Base-by-base conservation (phyloP, 2,113 vertebrate species). In the Beaufortia kweichowensis region DNA sequence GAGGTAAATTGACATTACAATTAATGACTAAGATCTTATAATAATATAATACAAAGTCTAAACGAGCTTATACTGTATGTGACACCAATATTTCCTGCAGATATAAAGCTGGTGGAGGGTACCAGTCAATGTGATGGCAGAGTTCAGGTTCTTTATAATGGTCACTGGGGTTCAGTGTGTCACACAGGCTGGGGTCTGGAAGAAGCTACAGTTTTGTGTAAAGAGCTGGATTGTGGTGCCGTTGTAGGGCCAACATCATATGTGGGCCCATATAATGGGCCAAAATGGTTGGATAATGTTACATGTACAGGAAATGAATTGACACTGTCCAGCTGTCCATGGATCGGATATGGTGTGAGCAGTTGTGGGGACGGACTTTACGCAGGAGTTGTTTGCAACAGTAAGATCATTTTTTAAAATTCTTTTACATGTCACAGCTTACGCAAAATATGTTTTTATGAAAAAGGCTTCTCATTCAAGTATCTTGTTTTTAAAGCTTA, bases 371-470 rank as follows among this genome's bases (percentile, higher is more conserved):
- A 46, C 15, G 15, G 15, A 46, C 43, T 14, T 46, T 14, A 46
- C 15, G 43, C 43, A 15, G 43, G 71, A 26, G 78, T 80, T 12
- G 46, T 68, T 5, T 80, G 78, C 67, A 21, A 33, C 8, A 21
- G 63, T 75, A 48, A 56, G 70, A 56, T 23, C 15, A 11, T 53
- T 53, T 39, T 39, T 10, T 2, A 39, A 1, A 11, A 7, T 10
- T 39, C 35, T 10, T 39, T 10, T 11, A 10, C 11, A 10, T 10
- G 35, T 39, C 35, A 4, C 35, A 11, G 9, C 9, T 39, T 10
- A 11, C 11, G 35, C 35, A 39, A 10, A 39, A 39, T 2, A 11
- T 39, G 35, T 39, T 39, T n/a, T 39, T 39, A 39, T 2, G 9
- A 39, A 39, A 10, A 10, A 39, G 35, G 35, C 35, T 39, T 39